Evolutionary conservation across 2,888 invertebrate species (phyloP), one percentile per base, ranked within the genome.

Genomic region (Xanthorhoe spadicearia): DNA sequence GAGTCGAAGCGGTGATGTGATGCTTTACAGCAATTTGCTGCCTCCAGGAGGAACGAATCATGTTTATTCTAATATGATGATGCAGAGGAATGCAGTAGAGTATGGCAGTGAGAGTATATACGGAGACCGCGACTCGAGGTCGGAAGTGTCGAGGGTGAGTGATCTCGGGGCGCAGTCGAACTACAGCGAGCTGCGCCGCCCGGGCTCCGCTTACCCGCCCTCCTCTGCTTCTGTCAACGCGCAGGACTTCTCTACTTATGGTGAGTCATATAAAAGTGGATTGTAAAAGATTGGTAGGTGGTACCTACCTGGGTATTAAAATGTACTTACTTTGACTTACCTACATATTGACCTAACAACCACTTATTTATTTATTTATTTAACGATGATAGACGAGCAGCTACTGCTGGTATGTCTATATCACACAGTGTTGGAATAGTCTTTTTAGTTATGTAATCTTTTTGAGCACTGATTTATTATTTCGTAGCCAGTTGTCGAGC

Each of bases 141-240:
- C 92, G 0, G 92, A 92, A 73, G 82, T 83, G 81, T 95, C 89
- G 77, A 94, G 89, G 85, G 86, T 88, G 38, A 92, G 90, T 73
- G 93, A 92, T 76, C 77, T 90, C 59, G 90, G 91, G 2, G 94
- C 94, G 1, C 95, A 95, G 72, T 95, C 95, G 0, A 95, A 94
- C 76, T 95, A 95, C 76, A 95, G 95, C 55, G 95, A 95, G 78
- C 82, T 95, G 52, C 83, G 95, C 2, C 87, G 94, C 28, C 94
- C 95, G 0, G 94, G 94, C 0, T 94, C 94, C 0, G 94, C 94
- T 18, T 95, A 93, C 70, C 92, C 92, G 1, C 92, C 94, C 2
- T 92, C 93, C 0, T 92, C 91, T 0, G 92, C 91, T 0, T 92
- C 93, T 2, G 88, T 92, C 0, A 93, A 92, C 57, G 92, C 92